Evolutionary conservation across 1,140 invertebrate genomes (phyloP).

Genomic region (Eupeodes corollae): DNA sequence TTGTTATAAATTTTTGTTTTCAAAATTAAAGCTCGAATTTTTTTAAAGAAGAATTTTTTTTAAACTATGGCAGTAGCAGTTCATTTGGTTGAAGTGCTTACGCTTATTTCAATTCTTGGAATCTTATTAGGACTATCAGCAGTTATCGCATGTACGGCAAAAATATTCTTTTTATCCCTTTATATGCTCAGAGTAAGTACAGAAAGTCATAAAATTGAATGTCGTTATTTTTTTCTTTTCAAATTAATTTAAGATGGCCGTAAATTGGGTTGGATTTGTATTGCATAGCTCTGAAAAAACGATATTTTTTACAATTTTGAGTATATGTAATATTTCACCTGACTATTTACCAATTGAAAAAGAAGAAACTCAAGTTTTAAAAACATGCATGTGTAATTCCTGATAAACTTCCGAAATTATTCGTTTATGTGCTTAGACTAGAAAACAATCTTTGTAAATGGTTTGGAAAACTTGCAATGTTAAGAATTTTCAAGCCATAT

Average conservation of each 20-base stretch:
- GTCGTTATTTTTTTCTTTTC: not conserved
- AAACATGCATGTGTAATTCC: too few species aligned
- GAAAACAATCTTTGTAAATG: too few species aligned
- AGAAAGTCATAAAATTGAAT: not conserved
- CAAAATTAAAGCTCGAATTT: too few species aligned
- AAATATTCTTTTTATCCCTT: slow-evolving; percentile 5
- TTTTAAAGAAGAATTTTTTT: not conserved
- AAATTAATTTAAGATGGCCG: slow-evolving; percentile 4
- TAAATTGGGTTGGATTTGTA: slow-evolving; percentile 1
- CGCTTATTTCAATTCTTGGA: slow-evolving; percentile 9
- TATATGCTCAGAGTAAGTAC: slow-evolving; percentile 6
- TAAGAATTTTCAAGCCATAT: too few species aligned
- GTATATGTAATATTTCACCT: slow-evolving; percentile 4
- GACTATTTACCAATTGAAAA: too few species aligned
- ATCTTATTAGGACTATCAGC: slow-evolving; percentile 10
- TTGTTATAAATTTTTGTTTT: too few species aligned
- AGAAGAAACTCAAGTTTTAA: too few species aligned
- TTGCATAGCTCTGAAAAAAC: slow-evolving; percentile 8
- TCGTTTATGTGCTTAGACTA: too few species aligned
- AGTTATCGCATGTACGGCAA: slow-evolving; percentile 8
- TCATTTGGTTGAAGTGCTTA: slow-evolving; percentile 10
- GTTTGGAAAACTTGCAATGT: too few species aligned
- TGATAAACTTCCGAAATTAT: too few species aligned
- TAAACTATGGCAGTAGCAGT: slow-evolving; percentile 9
- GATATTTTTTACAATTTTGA: slow-evolving; percentile 4